These are phyloP conservation scores for Amyelois transitella DNA, from an alignment of 1,140 invertebrate species.

Conservation along the genomic window DNA sequence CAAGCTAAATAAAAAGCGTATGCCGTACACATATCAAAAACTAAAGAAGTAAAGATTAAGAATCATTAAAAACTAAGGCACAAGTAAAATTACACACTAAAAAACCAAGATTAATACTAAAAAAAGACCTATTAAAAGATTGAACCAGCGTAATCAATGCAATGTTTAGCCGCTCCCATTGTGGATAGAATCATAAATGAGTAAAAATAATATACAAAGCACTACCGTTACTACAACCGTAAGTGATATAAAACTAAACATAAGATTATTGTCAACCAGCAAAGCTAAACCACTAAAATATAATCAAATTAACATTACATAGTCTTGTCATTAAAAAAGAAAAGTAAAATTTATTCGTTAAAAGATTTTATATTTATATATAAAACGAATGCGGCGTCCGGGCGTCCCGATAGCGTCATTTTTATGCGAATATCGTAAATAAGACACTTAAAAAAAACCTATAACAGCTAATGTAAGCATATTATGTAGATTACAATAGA, in stretches of 20 bases:
- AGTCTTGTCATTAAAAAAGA: conserved; percentile 46
- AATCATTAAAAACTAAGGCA: not conserved
- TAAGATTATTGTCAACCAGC: conserved; percentile 56
- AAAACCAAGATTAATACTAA: not conserved
- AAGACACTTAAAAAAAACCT: conserved; percentile 18
- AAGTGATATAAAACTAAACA: conserved; percentile 36
- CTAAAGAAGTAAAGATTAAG: not conserved
- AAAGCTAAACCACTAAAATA: conserved; percentile 37
- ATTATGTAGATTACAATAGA: conserved; percentile 5
- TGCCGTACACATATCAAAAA: not conserved
- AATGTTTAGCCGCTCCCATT: not conserved
- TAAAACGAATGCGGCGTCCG: not conserved
- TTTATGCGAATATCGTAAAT: conserved; percentile 14
- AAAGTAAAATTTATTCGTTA: conserved; percentile 24
- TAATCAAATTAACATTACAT: conserved; percentile 33
- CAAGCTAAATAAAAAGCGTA: not conserved
- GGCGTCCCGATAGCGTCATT: conserved; percentile 10
- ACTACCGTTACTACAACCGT: conserved; percentile 28
- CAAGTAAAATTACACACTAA: not conserved
- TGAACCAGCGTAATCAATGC: not conserved
- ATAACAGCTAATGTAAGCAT: conserved; percentile 1
- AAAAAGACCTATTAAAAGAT: not conserved
- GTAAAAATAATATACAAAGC: conserved; percentile 20
- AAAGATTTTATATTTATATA: not conserved
- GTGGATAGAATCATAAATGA: conserved; percentile 7